Conservation (phyloP, 1,140 invertebrate species). For the Olivierus martensii region DNA sequence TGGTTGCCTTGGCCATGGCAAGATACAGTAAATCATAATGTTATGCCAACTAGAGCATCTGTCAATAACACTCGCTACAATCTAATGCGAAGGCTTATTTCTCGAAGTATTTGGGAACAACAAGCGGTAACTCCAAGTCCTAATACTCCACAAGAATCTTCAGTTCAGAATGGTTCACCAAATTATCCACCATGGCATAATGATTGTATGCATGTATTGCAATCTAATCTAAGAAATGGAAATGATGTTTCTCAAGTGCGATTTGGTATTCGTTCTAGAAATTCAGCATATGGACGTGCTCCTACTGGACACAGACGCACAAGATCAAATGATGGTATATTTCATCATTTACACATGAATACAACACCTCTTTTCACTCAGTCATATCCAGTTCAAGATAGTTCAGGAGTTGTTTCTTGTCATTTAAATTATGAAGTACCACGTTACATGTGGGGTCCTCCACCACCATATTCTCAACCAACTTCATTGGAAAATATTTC, state of each 20-base stretch:
- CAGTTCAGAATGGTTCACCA: background rate
- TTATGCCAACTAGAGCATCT: background rate
- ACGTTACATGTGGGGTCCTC: slow-evolving; percentile 48
- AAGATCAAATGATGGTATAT: slow-evolving; percentile 21
- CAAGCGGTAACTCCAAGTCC: background rate
- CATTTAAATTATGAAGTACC: slow-evolving; percentile 27
- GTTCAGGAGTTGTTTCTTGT: background rate
- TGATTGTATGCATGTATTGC: slow-evolving; percentile 15
- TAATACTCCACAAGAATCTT: background rate
- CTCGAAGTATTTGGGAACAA: slow-evolving; percentile 8
- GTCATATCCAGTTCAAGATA: background rate
- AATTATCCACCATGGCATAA: slow-evolving; percentile 11
- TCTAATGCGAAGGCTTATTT: slow-evolving; percentile 12
- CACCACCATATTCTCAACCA: slow-evolving; percentile 56
- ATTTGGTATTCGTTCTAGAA: slow-evolving; percentile 11
- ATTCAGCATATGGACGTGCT: slow-evolving; percentile 6
- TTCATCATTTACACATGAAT: slow-evolving; percentile 20
- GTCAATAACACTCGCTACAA: background rate
- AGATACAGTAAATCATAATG: background rate
- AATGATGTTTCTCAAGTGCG: slow-evolving; percentile 1
- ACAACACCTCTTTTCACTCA: slow-evolving; percentile 4
- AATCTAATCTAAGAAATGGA: background rate
- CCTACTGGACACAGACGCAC: slow-evolving; percentile 12
- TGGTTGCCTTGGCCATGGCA: slow-evolving; percentile 18
- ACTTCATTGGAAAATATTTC: slow-evolving; percentile 23